phyloP scores from a whole-genome alignment of 2,113 vertebrate genomes.

The Oncorhynchus gorbuscha region DNA sequence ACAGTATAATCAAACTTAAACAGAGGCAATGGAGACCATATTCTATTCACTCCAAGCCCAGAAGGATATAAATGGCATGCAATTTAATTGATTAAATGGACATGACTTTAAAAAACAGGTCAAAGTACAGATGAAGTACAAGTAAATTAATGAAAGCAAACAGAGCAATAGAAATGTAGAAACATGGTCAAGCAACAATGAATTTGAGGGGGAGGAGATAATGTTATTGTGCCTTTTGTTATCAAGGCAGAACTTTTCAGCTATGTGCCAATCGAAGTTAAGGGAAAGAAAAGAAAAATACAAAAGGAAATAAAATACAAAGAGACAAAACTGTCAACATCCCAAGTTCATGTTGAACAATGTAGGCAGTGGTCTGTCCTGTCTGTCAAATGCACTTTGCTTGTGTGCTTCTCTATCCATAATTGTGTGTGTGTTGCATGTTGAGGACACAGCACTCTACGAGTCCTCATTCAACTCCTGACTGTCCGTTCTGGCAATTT shows the following conservation, averaged over 20 bases:
- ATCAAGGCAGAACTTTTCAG: not conserved
- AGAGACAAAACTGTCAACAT: conserved; percentile 3
- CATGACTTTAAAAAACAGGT: conserved; percentile 32
- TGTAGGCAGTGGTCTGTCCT: conserved; percentile 16
- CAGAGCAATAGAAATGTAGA: conserved; percentile 14
- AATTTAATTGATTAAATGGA: conserved; percentile 16
- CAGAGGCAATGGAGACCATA: not conserved
- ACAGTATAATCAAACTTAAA: conserved; percentile 12
- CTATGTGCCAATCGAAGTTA: not conserved
- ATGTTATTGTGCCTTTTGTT: conserved; percentile 10
- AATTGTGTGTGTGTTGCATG: not conserved
- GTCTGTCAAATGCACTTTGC: conserved; percentile 14
- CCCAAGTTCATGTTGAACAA: not conserved
- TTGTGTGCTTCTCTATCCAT: conserved; percentile 25
- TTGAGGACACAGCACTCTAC: conserved; percentile 53
- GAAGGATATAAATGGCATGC: conserved; percentile 5
- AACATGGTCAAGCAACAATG: not conserved
- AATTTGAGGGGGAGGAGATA: conserved; percentile 34
- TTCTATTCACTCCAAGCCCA: not conserved
- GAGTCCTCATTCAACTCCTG: conserved; percentile 87
- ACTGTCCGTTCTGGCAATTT: conserved; percentile 87
- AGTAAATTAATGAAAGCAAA: conserved; percentile 13
- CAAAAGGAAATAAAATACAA: conserved; percentile 9
- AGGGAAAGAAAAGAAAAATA: not conserved
- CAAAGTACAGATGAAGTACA: conserved; percentile 7